phyloP scores from a whole-genome alignment of 2,113 vertebrate species.

The Crocuta crocuta region DNA sequence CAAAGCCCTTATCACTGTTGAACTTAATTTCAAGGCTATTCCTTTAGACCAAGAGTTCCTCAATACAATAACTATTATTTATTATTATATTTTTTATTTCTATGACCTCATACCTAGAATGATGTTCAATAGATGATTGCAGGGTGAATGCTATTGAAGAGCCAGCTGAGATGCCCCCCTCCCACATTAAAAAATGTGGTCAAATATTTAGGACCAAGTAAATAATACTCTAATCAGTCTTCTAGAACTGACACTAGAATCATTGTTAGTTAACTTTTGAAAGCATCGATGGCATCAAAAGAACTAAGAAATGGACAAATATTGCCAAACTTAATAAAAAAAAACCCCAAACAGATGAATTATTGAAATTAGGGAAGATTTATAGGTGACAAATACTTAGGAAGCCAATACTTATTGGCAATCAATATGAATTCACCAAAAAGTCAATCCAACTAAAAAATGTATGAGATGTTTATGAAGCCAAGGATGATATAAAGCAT shows the following conservation, averaged over 20 bases:
- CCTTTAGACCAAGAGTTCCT: background rate
- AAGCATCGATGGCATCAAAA: background rate
- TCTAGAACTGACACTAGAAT: background rate
- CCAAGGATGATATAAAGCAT: background rate
- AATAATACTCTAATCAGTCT: background rate
- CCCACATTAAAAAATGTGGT: background rate
- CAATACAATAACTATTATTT: background rate
- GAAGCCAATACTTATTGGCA: background rate
- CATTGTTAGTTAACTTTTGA: background rate
- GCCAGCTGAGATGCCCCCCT: background rate
- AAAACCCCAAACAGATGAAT: background rate
- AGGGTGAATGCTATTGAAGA: conserved; percentile 7
- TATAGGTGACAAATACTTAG: background rate
- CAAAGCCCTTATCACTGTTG: background rate
- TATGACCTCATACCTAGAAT: background rate
- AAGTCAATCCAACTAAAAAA: background rate
- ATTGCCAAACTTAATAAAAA: background rate
- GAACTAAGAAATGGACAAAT: background rate
- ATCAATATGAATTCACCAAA: background rate
- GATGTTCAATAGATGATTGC: background rate
- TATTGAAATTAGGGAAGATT: background rate
- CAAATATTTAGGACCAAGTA: background rate
- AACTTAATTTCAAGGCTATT: background rate
- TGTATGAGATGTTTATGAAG: background rate
- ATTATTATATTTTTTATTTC: background rate